A percentile compares a stretch with the other conserved stretches of the same genome.
Evolutionary conservation across 2,797 vertebrate species (phyloP).

Genomic region (Pseudocheirus occidentalis): DNA sequence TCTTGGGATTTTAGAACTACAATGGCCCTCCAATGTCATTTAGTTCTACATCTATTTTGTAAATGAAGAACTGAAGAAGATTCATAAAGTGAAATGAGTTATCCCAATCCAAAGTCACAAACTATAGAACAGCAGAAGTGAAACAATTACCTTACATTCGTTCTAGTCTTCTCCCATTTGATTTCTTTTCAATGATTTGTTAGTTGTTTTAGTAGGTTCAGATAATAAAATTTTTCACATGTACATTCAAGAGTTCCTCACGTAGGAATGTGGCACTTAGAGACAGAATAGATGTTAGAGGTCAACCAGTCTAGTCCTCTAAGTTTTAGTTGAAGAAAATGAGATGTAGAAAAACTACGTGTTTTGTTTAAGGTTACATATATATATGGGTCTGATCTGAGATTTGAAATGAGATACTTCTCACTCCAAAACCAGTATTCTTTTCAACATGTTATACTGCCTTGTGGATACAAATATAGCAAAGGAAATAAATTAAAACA

Average conservation of each 20-base stretch:
- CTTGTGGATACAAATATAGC: background rate
- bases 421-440: background rate
- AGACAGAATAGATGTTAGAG: background rate
- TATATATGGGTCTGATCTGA: background rate
- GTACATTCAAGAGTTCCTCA: background rate
- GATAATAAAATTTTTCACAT: background rate
- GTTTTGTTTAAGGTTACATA: background rate
- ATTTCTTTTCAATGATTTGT: background rate
- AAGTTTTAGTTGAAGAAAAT: background rate
- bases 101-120: background rate
- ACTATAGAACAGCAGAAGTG: background rate
- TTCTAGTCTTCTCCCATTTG: background rate
- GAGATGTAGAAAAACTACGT: background rate
- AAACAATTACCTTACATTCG: background rate
- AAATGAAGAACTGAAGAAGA: background rate
- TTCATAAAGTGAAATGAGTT: background rate
- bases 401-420: background rate
- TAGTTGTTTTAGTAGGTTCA: background rate
- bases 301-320: background rate
- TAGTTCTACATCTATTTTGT: background rate
- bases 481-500: background rate
- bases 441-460: background rate
- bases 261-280: background rate
- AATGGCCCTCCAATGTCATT: background rate
- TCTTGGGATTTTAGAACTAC: background rate